A percentile compares a stretch with the other conserved stretches of the same genome.
Evolutionary conservation across 2,797 vertebrate genomes (phyloP).

Genomic region (Lagorchestes hirsutus): DNA sequence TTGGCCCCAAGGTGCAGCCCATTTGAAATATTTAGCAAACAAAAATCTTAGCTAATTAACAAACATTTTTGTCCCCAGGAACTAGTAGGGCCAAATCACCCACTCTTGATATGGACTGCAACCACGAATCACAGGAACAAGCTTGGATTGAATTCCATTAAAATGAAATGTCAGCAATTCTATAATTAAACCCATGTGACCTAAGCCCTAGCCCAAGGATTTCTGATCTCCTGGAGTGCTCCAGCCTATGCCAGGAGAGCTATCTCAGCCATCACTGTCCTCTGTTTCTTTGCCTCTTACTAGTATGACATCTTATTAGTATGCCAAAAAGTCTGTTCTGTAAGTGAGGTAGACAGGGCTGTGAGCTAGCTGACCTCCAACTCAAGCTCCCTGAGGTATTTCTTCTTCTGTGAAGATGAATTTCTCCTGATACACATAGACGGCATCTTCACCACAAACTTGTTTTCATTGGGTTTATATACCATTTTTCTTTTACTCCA

Average conservation of each 20-base stretch:
- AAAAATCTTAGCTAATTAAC: neutral
- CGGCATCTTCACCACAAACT: neutral
- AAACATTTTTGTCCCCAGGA: neutral
- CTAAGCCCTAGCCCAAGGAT: neutral
- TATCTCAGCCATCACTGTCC: neutral
- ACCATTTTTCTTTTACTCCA: neutral
- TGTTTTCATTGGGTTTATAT: neutral
- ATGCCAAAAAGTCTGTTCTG: neutral
- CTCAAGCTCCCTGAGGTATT: neutral
- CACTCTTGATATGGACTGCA: neutral
- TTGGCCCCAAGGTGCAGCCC: neutral
- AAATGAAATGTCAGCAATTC: neutral
- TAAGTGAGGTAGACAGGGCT: neutral
- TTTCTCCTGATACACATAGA: neutral
- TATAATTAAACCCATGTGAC: neutral
- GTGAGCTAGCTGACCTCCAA: neutral
- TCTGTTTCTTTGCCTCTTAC: neutral
- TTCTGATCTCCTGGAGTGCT: neutral
- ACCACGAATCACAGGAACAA: neutral
- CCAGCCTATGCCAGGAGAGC: too few relatives aligned
- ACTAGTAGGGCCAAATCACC: neutral
- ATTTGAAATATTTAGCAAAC: neutral
- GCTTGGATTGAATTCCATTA: neutral
- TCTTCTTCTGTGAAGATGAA: neutral
- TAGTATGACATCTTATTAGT: neutral